Base-by-base conservation (phyloP, 2,113 vertebrate species). In the Struthio camelus region DNA sequence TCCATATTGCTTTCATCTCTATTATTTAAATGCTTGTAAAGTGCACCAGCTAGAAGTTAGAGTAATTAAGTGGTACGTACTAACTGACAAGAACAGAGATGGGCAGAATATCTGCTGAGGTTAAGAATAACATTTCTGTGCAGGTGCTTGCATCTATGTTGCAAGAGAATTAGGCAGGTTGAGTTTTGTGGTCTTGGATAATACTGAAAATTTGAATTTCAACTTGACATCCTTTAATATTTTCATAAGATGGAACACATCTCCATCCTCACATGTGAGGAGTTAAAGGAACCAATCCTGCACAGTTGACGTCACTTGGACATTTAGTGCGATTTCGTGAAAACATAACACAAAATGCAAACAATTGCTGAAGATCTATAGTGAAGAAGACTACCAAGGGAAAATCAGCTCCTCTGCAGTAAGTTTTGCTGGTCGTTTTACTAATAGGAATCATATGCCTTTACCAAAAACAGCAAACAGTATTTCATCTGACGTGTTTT, bases 381-480 rank as follows among this genome's bases (percentile, higher is more conserved):
- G 40, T 17, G 50, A 87, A 62, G 81, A 82, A 77, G 44, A 28
- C 18, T 78, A 73, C 30, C 79, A 80, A 94, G 84, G 71, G 71
- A 89, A 91, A 90, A 82, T 77, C 14, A 22, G 22, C 3, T 91
- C 18, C n/a, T 93, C 44, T 56, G 71, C 76, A 89, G 40, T 94
- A 96, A 93, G 92, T 94, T 94, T 93, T 95, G 46, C 24, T 77
- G 84, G 22, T 83, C 67, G 50, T 89, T 85, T 80, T 64, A 40
- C 40, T 96, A 92, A 96, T 90, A 69, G 91, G 89, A 91, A 91
- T 93, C 89, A 77, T 82, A 87, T 83, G 89, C n/a, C 19, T 75
- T 8, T 54, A 80, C 24, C 32, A 87, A 72, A 88, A 87, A 1
- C 30, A 38, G 58, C 51, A 58, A 70, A 87, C 80, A 30, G 56